These are phyloP conservation scores for Drosophila differens DNA, from an alignment of 2,888 invertebrate species.

Conservation along the genomic window DNA sequence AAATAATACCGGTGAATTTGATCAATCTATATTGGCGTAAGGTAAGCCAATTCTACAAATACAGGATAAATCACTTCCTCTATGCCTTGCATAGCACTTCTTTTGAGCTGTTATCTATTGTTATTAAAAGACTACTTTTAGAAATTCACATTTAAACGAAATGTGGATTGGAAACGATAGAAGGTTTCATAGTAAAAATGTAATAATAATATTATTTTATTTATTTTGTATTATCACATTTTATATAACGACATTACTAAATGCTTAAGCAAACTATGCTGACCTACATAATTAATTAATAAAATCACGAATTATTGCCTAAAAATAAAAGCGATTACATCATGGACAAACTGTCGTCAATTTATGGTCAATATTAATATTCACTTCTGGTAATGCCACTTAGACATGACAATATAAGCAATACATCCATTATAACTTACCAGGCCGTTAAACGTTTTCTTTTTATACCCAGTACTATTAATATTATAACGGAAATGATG, in stretches of 20 bases:
- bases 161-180: not conserved
- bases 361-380: conserved; percentile 64
- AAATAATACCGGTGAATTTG: not conserved
- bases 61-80: not conserved
- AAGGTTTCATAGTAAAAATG: not conserved
- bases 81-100: not conserved
- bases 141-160: not conserved
- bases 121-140: not conserved
- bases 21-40: not conserved
- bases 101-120: not conserved
- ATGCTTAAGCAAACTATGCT: not conserved
- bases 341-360: not conserved
- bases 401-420: conserved; percentile 11
- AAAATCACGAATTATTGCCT: conserved; percentile 26
- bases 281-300: conserved; percentile 16
- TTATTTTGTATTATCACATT: not conserved
- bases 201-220: not conserved
- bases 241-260: not conserved
- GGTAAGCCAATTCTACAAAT: not conserved
- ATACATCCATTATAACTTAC: not conserved
- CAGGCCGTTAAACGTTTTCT: conserved; percentile 11
- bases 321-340: conserved; percentile 19
- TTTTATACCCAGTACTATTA: not conserved
- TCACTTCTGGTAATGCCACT: conserved; percentile 36
- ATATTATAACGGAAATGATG: not conserved